phyloP scores from a whole-genome alignment of 2,888 invertebrate species.

The Drosophila multiciliata region DNA sequence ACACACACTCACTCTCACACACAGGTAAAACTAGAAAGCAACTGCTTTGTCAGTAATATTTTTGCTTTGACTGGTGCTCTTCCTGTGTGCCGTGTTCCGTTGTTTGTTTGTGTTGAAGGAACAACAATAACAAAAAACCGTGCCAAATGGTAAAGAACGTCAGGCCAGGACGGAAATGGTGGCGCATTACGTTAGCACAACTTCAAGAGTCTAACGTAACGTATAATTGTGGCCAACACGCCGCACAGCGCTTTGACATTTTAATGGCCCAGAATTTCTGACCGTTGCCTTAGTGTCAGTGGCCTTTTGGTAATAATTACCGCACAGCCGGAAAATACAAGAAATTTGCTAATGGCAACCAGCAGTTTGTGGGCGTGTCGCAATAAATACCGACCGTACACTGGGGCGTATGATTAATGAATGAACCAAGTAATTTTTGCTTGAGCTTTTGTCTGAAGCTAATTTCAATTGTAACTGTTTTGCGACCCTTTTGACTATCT shows the following conservation, averaged over 20 bases:
- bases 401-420: conserved; percentile 67
- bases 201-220: conserved; percentile 36
- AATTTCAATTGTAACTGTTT: conserved; percentile 2
- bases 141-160: conserved; percentile 69
- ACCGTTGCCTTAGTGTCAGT: conserved; percentile 44
- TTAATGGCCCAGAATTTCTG: conserved; percentile 40
- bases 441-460: not conserved
- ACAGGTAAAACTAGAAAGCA: conserved; percentile 14
- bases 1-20: not conserved
- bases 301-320: conserved; percentile 61
- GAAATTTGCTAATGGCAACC: conserved; percentile 55
- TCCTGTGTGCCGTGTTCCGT: conserved; percentile 41
- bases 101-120: conserved; percentile 54
- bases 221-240: conserved; percentile 11
- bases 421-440: not conserved
- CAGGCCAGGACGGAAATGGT: conserved; percentile 59
- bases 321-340: conserved; percentile 22
- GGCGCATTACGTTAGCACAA: conserved; percentile 38
- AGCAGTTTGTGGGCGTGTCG: conserved; percentile 14
- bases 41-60: conserved; percentile 38
- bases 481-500: not conserved
- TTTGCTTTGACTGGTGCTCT: conserved; percentile 27
- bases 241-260: conserved; percentile 42
- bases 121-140: conserved; percentile 58
- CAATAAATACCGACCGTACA: conserved; percentile 15